A percentile compares a stretch with the other conserved stretches of the same genome.
These are phyloP conservation scores for Bagarius yarrelli DNA, from an alignment of 2,113 vertebrate species.

Conservation along the genomic window DNA sequence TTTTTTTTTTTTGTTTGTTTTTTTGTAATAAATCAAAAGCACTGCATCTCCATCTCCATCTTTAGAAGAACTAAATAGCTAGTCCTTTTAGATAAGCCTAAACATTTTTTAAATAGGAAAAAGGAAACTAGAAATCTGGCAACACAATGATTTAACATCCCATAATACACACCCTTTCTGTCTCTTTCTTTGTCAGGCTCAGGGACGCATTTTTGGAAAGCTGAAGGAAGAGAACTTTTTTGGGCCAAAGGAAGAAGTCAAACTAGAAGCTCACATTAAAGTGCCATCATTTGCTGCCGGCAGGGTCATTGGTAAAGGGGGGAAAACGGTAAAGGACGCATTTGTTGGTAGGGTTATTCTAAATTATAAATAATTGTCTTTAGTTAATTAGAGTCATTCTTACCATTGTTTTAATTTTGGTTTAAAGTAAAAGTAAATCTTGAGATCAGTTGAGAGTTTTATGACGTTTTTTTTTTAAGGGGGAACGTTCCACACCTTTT, in stretches of 20 bases:
- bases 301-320: slow-evolving; percentile 96
- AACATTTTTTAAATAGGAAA: not conserved
- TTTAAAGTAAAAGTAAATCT: too few species aligned
- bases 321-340: slow-evolving; percentile 84
- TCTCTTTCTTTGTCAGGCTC: slow-evolving; percentile 73
- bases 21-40: too few species aligned
- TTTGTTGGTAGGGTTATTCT: not conserved
- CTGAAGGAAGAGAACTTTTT: slow-evolving; percentile 99
- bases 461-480: too few species aligned
- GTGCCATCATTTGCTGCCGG: slow-evolving; percentile 96
- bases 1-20: too few species aligned
- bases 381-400: too few species aligned
- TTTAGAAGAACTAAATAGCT: not conserved
- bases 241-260: slow-evolving; percentile 97
- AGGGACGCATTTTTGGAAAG: slow-evolving; percentile 92
- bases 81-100: not conserved
- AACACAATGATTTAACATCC: not conserved
- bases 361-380: too few species aligned
- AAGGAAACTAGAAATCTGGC: not conserved
- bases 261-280: slow-evolving; percentile 97
- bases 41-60: too few species aligned
- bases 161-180: not conserved
- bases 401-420: too few species aligned
- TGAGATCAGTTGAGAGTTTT: too few species aligned
- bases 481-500: too few species aligned